Evolutionary conservation across 2,888 invertebrate genomes (phyloP).

Genomic region (Cephus pulcher): DNA sequence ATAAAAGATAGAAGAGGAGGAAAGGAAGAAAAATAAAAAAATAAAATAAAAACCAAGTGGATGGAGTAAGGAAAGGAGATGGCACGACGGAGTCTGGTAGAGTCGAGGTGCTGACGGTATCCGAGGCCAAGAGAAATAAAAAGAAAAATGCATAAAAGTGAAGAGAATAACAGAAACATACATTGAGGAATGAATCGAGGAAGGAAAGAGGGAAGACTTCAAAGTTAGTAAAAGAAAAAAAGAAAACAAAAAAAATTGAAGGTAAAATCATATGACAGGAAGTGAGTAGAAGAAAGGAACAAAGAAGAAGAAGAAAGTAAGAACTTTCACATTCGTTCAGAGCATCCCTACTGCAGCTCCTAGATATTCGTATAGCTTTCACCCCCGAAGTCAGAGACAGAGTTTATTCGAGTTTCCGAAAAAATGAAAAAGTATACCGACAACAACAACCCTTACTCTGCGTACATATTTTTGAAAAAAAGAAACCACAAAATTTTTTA

Average conservation of each 20-base stretch:
- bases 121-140: background rate
- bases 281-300: background rate
- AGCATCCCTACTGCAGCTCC: background rate
- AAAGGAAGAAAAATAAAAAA: constrained; percentile 21
- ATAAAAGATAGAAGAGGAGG: constrained; percentile 26
- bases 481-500: too few species aligned
- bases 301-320: background rate
- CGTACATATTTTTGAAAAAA: background rate
- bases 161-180: background rate
- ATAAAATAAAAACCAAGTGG: constrained; percentile 7
- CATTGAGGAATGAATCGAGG: background rate
- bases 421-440: background rate
- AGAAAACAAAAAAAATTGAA: background rate
- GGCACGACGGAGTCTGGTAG: background rate
- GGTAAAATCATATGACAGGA: background rate
- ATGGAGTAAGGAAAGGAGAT: constrained; percentile 9
- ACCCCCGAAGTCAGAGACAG: background rate
- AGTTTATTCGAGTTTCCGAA: background rate
- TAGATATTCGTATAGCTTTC: background rate
- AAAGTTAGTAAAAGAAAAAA: background rate
- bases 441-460: background rate
- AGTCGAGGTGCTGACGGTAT: background rate
- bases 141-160: background rate
- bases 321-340: background rate
- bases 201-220: background rate